Percentiles rank a stretch among this genome's conserved stretches.
These are phyloP conservation scores for Eupithecia subumbrata DNA, from an alignment of 2,888 invertebrate species.

Conservation along the genomic window DNA sequence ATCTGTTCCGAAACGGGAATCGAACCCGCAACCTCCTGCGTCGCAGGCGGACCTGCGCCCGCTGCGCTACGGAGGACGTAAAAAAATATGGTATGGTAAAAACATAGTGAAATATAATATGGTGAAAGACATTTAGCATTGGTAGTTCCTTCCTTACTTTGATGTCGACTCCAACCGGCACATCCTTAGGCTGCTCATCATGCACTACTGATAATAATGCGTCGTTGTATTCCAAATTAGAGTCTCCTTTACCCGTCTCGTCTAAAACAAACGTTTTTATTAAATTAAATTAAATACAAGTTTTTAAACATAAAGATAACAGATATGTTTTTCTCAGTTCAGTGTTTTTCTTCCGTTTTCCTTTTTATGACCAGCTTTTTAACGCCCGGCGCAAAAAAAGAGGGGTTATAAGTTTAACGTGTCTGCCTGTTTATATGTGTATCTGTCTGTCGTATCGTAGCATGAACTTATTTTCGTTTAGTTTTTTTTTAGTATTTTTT, in stretches of 20 bases:
- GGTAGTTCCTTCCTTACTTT: slow-evolving; percentile 55
- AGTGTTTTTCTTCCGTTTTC: not conserved
- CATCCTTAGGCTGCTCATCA: slow-evolving; percentile 76
- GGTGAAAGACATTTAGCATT: not conserved
- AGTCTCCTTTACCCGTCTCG: slow-evolving; percentile 54
- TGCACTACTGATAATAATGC: slow-evolving; percentile 72
- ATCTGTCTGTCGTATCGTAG: too few relatives aligned
- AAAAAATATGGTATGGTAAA: too few relatives aligned
- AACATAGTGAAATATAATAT: too few relatives aligned
- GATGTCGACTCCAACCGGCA: slow-evolving; percentile 74
- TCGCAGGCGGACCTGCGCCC: too few relatives aligned
- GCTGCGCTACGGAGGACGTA: too few relatives aligned
- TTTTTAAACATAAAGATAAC: not conserved
- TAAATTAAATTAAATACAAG: not conserved
- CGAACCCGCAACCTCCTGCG: too few relatives aligned
- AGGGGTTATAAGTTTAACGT: too few relatives aligned
- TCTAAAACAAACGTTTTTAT: slow-evolving; percentile 55
- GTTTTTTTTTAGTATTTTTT: too few relatives aligned
- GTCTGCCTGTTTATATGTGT: too few relatives aligned
- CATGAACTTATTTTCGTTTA: too few relatives aligned
- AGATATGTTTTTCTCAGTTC: not conserved
- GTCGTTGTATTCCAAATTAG: slow-evolving; percentile 70
- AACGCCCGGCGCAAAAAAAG: too few relatives aligned
- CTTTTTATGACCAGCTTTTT: not conserved
- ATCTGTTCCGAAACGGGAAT: too few relatives aligned